These are phyloP conservation scores for Miichthys miiuy DNA, from an alignment of 2,797 vertebrate species.

Conservation along the genomic window DNA sequence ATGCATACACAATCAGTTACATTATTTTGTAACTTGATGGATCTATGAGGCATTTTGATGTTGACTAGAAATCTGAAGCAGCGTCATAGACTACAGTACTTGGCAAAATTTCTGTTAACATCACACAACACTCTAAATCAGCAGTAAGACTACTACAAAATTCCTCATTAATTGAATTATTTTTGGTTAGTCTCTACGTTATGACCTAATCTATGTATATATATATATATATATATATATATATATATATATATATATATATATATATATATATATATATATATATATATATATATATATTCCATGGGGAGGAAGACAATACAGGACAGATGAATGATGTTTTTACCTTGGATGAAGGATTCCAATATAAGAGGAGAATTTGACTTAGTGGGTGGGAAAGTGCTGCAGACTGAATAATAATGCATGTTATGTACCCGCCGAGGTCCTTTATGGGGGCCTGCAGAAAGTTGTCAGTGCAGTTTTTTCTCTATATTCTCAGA, in stretches of 20 bases:
- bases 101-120: too few relatives aligned
- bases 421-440: neutral
- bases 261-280: too few relatives aligned
- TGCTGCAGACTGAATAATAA: neutral
- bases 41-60: neutral
- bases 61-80: neutral
- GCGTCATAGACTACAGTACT: neutral
- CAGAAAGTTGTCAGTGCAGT: neutral
- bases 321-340: neutral
- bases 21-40: neutral
- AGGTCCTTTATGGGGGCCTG: neutral
- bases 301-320: neutral
- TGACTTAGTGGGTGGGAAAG: neutral
- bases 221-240: too few relatives aligned
- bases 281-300: too few relatives aligned
- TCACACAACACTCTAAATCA: neutral
- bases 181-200: neutral
- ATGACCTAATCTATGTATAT: neutral
- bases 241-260: too few relatives aligned
- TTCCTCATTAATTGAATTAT: neutral
- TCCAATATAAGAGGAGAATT: neutral
- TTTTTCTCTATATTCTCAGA: neutral
- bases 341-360: neutral
- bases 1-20: neutral
- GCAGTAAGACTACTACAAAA: neutral